Percentiles rank a stretch among this genome's conserved stretches.
phyloP scores from a whole-genome alignment of 2,797 vertebrate genomes.

The Leucoraja ocellata region DNA sequence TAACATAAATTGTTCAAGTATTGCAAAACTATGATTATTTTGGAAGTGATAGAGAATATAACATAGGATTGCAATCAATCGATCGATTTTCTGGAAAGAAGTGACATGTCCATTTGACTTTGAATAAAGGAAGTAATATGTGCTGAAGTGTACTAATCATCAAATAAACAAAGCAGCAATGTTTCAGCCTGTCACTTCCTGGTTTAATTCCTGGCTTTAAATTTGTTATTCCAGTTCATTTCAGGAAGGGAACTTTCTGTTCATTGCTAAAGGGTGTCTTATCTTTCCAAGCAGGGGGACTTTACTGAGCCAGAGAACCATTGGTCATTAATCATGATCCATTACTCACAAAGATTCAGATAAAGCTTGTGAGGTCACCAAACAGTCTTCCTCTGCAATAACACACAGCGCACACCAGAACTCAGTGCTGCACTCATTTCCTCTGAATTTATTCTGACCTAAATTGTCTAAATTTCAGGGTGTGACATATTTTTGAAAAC shows the following conservation, averaged over 20 bases:
- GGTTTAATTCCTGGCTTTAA: background rate
- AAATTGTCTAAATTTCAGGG: background rate
- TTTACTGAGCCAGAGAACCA: background rate
- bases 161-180: slow-evolving; percentile 14
- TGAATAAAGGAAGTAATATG: background rate
- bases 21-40: background rate
- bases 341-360: background rate
- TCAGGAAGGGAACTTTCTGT: background rate
- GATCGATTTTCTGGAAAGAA: background rate
- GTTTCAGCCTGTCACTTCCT: slow-evolving; percentile 2
- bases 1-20: background rate
- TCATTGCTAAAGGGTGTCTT: background rate
- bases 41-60: background rate
- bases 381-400: slow-evolving; percentile 21
- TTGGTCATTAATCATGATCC: slow-evolving; percentile 11
- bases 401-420: background rate
- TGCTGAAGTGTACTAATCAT: background rate
- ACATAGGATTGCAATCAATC: background rate
- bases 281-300: background rate
- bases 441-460: background rate
- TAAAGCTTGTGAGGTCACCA: slow-evolving; percentile 4
- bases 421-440: no score
- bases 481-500: background rate
- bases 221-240: slow-evolving; percentile 1
- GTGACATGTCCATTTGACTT: background rate